Conservation (phyloP, 2,797 vertebrate genomes). For the Sparus aurata region DNA sequence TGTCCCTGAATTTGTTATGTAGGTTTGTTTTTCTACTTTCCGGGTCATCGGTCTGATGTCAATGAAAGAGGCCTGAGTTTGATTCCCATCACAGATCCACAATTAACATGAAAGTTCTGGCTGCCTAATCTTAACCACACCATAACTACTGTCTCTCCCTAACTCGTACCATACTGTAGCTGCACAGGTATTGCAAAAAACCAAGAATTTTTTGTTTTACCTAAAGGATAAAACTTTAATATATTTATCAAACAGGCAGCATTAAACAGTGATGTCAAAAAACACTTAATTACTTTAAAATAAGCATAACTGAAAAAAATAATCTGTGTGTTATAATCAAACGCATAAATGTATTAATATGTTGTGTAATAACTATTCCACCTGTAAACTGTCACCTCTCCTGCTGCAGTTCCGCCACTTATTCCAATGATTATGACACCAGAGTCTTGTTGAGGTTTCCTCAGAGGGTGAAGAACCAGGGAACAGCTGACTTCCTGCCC, state of each 20-base stretch:
- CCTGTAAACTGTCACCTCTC: not conserved
- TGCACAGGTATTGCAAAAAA: not conserved
- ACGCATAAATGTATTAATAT: not conserved
- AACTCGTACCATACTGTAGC: not conserved
- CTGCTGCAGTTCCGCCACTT: constrained; percentile 85
- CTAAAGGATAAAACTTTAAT: no score
- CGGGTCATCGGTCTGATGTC: not conserved
- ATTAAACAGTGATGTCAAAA: not conserved
- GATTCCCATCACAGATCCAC: not conserved
- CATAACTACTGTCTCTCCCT: not conserved
- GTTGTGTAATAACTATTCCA: no score
- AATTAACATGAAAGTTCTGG: not conserved
- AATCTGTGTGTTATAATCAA: not conserved
- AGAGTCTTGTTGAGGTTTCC: constrained; percentile 94
- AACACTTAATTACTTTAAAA: no score
- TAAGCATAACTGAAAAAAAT: no score
- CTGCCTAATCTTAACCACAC: not conserved
- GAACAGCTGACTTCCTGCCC: constrained; percentile 94
- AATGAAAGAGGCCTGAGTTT: no score
- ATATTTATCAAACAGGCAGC: no score
- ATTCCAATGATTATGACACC: constrained; percentile 91
- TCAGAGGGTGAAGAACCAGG: constrained; percentile 97
- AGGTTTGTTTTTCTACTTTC: not conserved
- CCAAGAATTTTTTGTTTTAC: no score
- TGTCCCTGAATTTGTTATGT: not conserved